Evolutionary conservation across 2,888 invertebrate species (phyloP), one percentile per base, ranked within the genome.

Genomic region (Oscheius sp.): DNA sequence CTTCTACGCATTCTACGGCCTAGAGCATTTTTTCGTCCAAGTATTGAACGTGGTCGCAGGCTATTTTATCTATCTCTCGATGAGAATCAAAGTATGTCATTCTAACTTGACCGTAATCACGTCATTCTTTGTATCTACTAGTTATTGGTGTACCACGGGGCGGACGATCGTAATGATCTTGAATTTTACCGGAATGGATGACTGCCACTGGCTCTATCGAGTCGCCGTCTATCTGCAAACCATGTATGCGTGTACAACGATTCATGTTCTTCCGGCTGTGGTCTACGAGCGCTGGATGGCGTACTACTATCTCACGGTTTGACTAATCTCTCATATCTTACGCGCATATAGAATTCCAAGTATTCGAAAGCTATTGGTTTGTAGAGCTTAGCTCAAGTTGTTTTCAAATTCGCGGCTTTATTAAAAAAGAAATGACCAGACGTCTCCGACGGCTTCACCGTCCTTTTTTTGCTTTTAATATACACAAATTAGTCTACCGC

Each of bases 211-310:
- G 21, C 21, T 63, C 63, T 63, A 32, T n/a, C 13, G 29, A 2
- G 1, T 63, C n/a, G 63, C 63, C n/a, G 50, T 29, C 48, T 63
- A 47, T 32, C 48, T 63, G 2, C 63, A 63, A 48, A 21, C 29
- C 11, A 13, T 63, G 11, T 63, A 63, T 48, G 63, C 63, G 11
- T 7, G 13, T 1, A 63, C 63, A 48, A 21, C 48, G 2, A 48
- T 63, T 32, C 63, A 63, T 11, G 48, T 63, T 29, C 47, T 63
- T 7, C 63, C 63, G n/a, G n/a, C 63, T 47, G 32, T 63, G 9
- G 63, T 63, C 48, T 63, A 48, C 33, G 63, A 63, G 29, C 47
- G 63, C 7, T 63, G 42, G 63, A 63, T 63, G 63, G 63, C 63
- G n/a, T 63, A 32, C 21, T 2, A 48, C 11, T 63, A 29, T 29